These are phyloP conservation scores for Podilymbus podiceps DNA, from an alignment of 2,113 vertebrate genomes.

Conservation along the genomic window DNA sequence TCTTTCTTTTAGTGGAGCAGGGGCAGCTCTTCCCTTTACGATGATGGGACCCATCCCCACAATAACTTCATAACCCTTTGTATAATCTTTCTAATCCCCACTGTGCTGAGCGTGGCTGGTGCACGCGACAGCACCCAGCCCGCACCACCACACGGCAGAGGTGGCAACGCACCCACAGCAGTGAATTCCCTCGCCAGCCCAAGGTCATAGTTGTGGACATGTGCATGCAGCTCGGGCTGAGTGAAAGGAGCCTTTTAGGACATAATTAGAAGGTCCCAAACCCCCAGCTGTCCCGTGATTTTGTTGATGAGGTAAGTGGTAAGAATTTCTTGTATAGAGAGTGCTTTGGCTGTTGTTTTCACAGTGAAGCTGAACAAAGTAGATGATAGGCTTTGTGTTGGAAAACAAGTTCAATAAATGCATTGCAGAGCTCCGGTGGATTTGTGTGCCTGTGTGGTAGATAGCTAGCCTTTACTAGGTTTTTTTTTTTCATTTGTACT, in stretches of 20 bases:
- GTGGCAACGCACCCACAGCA: not conserved
- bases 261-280: not conserved
- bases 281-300: not conserved
- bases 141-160: not conserved
- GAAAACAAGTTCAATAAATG: not conserved
- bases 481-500: not conserved
- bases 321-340: not conserved
- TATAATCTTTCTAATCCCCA: not conserved
- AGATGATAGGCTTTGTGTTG: not conserved
- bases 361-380: not conserved
- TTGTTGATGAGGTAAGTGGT: not conserved
- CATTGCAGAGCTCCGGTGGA: not conserved
- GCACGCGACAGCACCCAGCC: not conserved
- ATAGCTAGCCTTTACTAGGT: not conserved
- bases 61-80: not conserved
- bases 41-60: not conserved
- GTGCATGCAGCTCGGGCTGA: not conserved
- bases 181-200: not conserved
- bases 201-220: not conserved
- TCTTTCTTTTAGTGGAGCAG: not conserved
- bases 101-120: not conserved
- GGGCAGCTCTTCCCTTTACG: not conserved
- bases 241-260: not conserved
- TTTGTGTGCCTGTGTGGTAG: not conserved
- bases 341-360: not conserved